Evolutionary conservation across 2,113 vertebrate genomes (phyloP), one percentile per base, ranked within the genome.

Genomic region (Eolophus roseicapilla): DNA sequence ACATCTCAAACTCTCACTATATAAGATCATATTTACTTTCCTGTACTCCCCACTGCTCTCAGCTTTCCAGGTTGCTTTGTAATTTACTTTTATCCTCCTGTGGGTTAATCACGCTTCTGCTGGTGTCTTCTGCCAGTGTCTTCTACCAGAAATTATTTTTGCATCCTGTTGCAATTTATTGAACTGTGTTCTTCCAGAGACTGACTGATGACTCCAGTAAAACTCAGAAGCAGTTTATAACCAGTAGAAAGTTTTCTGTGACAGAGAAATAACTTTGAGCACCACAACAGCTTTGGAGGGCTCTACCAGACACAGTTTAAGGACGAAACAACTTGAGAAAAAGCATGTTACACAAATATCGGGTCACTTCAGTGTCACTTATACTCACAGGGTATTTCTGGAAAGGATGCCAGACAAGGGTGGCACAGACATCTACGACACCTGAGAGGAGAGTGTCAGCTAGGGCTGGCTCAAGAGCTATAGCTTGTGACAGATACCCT

Each of bases 51-150:
- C 37, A 28, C 46, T 85, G 49, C 44, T 90, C 53, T 77, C 35
- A 35, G 49, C 33, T 91, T 92, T 82, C 76, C 82, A 90, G 53
- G 62, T 33, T 93, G 44, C 53, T 84, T 49, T 71, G 73, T 52
- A 94, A 86, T 78, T 96, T 92, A 68, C 31, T 93, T 76, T 67
- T 71, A 86, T 82, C 52, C 35, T 93, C 43, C 78, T 80, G 69
- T 69, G 53, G 9, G 16, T 90, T 62, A 96, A 82, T 88, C 75
- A 86, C 69, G 16, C 46, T 88, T 91, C 70, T 57, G n/a, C 57
- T 85, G 25, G 39, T 70, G 18, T 94, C 80, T 90, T 93, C 67
- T 78, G 43, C 49, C 44, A 6, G 37, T 70, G 18, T 94, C 77
- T 90, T 93, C 67, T 78, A 39, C 49, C 47, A 74, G 70, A 78